Evolutionary conservation across 2,113 vertebrate genomes (phyloP).

Genomic region (Azemiops feae): DNA sequence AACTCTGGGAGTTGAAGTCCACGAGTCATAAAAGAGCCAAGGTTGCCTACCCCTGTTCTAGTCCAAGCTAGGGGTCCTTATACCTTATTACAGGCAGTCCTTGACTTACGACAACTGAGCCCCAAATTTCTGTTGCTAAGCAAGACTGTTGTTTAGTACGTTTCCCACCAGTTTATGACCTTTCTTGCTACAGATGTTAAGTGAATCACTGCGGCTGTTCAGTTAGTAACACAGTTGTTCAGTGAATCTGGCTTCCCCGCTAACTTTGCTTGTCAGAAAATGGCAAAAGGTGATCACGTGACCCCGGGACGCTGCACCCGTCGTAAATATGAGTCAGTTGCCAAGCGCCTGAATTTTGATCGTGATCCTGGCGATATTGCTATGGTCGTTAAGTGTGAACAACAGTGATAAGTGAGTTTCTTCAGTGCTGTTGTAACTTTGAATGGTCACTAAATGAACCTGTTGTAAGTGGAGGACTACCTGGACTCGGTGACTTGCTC

Average conservation of each 20-base stretch:
- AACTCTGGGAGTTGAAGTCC: no score
- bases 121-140: background rate
- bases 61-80: background rate
- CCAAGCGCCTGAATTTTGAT: no score
- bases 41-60: background rate
- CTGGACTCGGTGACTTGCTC: background rate
- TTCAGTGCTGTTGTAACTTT: no score
- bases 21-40: no score
- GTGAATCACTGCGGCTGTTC: background rate
- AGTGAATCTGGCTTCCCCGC: background rate
- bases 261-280: background rate
- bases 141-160: background rate
- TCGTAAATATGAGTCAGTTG: background rate
- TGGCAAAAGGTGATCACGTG: background rate
- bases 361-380: no score
- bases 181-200: background rate
- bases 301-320: background rate
- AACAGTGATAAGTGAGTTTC: no score
- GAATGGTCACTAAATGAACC: no score
- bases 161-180: background rate
- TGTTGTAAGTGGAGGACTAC: no score
- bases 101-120: background rate
- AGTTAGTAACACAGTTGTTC: background rate
- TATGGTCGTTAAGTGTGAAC: no score
- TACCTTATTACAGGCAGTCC: background rate